Evolutionary conservation across 2,797 vertebrate genomes (phyloP).

Genomic region (Galago senegalensis): DNA sequence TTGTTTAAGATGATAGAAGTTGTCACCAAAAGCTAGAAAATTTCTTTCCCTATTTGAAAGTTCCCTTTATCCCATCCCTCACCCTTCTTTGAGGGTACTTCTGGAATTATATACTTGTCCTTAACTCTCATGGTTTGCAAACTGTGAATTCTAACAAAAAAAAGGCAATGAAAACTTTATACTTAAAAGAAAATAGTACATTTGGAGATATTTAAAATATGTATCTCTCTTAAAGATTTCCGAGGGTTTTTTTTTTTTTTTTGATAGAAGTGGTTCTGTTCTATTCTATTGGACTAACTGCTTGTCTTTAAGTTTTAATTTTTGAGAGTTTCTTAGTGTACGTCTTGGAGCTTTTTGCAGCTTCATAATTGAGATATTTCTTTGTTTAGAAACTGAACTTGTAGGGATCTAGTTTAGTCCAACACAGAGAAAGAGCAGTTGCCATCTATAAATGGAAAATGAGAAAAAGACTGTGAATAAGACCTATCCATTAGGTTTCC

Average conservation of each 20-base stretch:
- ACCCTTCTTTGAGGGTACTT: background rate
- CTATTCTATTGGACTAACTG: background rate
- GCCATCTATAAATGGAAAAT: constrained; percentile 16
- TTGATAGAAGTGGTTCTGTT: constrained; percentile 26
- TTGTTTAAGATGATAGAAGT: background rate
- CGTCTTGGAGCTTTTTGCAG: background rate
- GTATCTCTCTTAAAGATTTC: background rate
- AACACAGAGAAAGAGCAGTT: background rate
- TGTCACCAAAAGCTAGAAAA: constrained; percentile 8
- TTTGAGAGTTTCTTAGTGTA: constrained; percentile 1
- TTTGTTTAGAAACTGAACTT: background rate
- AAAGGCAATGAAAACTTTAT: constrained; percentile 23
- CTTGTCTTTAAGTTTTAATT: constrained; percentile 30
- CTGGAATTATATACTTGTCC: constrained; percentile 1
- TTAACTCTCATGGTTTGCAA: background rate
- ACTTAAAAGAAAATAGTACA: constrained; percentile 15
- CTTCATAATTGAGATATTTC: background rate
- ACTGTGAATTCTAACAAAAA: constrained; percentile 34
- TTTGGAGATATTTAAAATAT: constrained; percentile 47
- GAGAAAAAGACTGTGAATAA: background rate
- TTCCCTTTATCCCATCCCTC: background rate
- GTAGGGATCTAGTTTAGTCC: background rate
- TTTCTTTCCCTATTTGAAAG: constrained; percentile 31
- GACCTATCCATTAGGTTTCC: background rate
- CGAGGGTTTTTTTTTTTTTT: background rate